These are phyloP conservation scores for Oophaga sylvatica DNA, from an alignment of 2,797 vertebrate species.

Conservation along the genomic window DNA sequence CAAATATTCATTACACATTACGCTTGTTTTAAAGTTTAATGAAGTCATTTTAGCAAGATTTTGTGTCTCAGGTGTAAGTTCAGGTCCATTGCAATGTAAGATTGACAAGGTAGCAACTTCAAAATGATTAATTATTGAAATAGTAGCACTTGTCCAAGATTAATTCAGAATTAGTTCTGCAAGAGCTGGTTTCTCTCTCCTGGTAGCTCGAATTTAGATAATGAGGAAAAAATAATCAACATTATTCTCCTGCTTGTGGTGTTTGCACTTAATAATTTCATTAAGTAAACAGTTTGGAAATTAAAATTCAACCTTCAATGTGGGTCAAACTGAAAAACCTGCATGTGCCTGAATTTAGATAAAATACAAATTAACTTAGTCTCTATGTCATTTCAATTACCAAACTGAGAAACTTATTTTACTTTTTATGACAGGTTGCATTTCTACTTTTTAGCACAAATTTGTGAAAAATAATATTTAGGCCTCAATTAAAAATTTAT, in stretches of 20 bases:
- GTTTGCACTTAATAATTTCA: slow-evolving; percentile 14
- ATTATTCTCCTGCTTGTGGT: slow-evolving; percentile 20
- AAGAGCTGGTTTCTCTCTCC: slow-evolving; percentile 47
- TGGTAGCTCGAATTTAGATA: slow-evolving; percentile 56
- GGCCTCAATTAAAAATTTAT: not conserved
- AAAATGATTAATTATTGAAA: slow-evolving; percentile 65
- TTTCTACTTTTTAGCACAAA: not conserved
- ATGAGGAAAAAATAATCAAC: slow-evolving; percentile 63
- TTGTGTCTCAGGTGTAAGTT: slow-evolving; percentile 61
- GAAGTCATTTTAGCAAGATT: slow-evolving; percentile 40
- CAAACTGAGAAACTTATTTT: not conserved
- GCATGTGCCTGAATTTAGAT: slow-evolving; percentile 46
- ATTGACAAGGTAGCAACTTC: slow-evolving; percentile 56
- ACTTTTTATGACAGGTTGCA: not conserved
- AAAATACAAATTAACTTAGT: slow-evolving; percentile 45
- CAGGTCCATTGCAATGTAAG: slow-evolving; percentile 50
- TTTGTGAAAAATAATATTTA: not conserved
- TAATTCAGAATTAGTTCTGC: slow-evolving; percentile 56
- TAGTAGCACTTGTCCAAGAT: slow-evolving; percentile 54
- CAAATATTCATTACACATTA: slow-evolving; percentile 47
- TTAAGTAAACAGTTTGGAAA: slow-evolving; percentile 32
- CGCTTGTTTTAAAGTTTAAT: slow-evolving; percentile 52
- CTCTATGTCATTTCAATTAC: slow-evolving; percentile 19
- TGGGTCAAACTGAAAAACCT: slow-evolving; percentile 26
- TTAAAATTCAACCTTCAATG: slow-evolving; percentile 31